Percentiles rank a stretch among this genome's conserved stretches.
Evolutionary conservation across 2,888 invertebrate genomes (phyloP).

Genomic region (Pristionchus mayeri): DNA sequence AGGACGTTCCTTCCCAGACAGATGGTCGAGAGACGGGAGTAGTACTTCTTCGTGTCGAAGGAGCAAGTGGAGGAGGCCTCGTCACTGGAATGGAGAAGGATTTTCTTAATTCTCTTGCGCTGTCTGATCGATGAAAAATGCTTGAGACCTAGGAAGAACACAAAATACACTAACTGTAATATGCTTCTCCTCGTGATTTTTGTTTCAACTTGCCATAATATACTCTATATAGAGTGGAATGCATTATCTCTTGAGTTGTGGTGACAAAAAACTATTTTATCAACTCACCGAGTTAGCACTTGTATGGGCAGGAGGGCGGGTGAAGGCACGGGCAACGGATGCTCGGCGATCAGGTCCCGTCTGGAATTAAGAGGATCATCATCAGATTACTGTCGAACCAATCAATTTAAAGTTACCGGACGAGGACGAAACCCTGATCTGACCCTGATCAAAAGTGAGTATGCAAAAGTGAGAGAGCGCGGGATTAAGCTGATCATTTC

Average conservation of each 20-base stretch:
- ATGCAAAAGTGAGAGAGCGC: too few relatives aligned
- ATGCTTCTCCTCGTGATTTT: too few relatives aligned
- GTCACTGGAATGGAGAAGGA: background rate
- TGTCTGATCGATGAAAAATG: too few relatives aligned
- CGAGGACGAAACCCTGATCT: too few relatives aligned
- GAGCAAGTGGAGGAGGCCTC: constrained; percentile 28
- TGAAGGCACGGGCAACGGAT: constrained; percentile 61
- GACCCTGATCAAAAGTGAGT: too few relatives aligned
- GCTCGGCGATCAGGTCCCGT: constrained; percentile 51
- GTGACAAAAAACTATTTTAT: background rate
- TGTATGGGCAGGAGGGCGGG: constrained; percentile 65
- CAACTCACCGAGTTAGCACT: constrained; percentile 56
- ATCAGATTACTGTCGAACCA: background rate
- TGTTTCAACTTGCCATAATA: too few relatives aligned
- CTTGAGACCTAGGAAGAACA: too few relatives aligned
- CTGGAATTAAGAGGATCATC: constrained; percentile 8
- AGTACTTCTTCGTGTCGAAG: constrained; percentile 69
- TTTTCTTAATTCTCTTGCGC: background rate
- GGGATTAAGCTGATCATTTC: too few relatives aligned
- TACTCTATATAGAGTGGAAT: too few relatives aligned
- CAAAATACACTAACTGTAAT: too few relatives aligned
- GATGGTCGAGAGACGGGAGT: constrained; percentile 60
- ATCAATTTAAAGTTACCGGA: background rate
- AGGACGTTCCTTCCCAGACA: constrained; percentile 67
- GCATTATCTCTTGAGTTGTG: too few relatives aligned